Evolutionary conservation across 1,140 invertebrate species (phyloP), one percentile per base, ranked within the genome.

Genomic region (Papilio xuthus): DNA sequence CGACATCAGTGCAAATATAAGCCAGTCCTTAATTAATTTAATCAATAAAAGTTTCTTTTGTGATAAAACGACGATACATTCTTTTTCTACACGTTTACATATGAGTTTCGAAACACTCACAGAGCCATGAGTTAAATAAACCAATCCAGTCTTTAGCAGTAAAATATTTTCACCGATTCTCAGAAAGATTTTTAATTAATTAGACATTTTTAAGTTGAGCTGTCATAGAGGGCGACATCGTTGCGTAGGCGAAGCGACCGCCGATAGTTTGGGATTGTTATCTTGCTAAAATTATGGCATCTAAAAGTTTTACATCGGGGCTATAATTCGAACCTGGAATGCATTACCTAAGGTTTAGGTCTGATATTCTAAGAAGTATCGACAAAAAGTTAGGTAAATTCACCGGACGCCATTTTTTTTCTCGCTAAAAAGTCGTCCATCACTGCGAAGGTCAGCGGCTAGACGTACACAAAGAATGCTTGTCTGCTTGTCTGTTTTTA

Each of bases 381-480:
- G 79, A 82, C 90, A 92, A 93, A 92, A 92, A 93, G 86, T 91
- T 90, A 92, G 90, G 87, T 88, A 93, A 93, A 91, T 88, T 93
- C 90, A 93, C 90, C 87, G 88, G 90, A 90, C 90, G 86, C 75
- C 56, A 80, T 85, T 91, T 92, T 93, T 93, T 90, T 87, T 84
- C 78, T 70, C 77, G 78, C 84, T 85, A 90, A 91, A 90, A 89
- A 91, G 88, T 85, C 85, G 91, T 90, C 82, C 88, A 92, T 93
- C 91, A 92, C 83, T 67, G 50, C 81, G 85, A 91, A 93, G 90
- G 91, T 90, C 88, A 80, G 77, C 83, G 84, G 83, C 89, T 93
- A 92, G 90, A 92, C 91, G 85, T 85, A 84, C 84, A 93, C 90
- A 93, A 93, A 90, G 91, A 91, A 89, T 89, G 86, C 83, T 88